phyloP scores from a whole-genome alignment of 1,140 invertebrate genomes.

The Calosoma granatense region DNA sequence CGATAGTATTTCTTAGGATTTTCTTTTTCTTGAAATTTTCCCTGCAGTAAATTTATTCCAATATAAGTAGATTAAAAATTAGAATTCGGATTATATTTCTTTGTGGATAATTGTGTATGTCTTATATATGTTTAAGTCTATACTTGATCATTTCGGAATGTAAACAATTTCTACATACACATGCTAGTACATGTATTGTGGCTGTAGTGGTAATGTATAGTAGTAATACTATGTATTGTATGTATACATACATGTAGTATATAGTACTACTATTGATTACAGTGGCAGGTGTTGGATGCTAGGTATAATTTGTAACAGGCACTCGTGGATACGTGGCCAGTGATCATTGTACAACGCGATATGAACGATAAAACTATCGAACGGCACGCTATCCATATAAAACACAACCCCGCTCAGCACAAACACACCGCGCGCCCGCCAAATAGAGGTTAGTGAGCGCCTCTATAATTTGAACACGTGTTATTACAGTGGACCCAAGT shows the following conservation, averaged over 20 bases:
- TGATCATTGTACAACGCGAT: neutral
- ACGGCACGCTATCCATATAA: neutral
- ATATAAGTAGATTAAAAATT: too few relatives aligned
- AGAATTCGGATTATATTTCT: too few relatives aligned
- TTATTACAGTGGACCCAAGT: neutral
- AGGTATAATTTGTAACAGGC: neutral
- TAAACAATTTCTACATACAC: neutral
- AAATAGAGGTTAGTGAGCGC: neutral
- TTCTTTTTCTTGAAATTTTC: too few relatives aligned
- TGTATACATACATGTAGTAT: neutral
- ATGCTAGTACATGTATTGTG: neutral
- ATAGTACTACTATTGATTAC: neutral
- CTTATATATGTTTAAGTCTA: neutral
- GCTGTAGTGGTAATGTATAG: neutral
- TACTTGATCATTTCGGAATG: neutral
- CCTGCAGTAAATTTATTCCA: too few relatives aligned
- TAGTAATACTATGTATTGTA: neutral
- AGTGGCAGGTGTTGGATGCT: neutral
- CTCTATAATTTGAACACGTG: slow-evolving; percentile 3
- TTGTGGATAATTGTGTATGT: neutral
- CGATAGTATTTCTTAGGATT: too few relatives aligned
- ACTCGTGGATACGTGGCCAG: neutral
- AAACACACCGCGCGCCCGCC: neutral
- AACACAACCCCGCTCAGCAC: neutral
- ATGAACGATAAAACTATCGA: neutral